Evolutionary conservation across 2,797 vertebrate species (phyloP), one percentile per base, ranked within the genome.

Genomic region (Cryptoblepharus egeriae): DNA sequence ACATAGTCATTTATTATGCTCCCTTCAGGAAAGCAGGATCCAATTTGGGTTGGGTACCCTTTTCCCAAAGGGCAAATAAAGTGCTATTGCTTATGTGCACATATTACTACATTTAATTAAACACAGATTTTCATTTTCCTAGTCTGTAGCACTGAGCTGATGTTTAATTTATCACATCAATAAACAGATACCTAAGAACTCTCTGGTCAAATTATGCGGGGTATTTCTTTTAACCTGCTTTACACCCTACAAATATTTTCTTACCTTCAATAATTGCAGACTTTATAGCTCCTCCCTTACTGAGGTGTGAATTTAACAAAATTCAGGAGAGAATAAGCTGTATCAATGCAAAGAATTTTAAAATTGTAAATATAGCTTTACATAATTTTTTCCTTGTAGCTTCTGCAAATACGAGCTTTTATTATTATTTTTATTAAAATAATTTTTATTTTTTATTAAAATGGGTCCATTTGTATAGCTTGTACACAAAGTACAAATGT

Each of bases 401-500:
- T 1, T 73, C 68, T 88, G 10, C 30, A 80, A 57, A n/a, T 63
- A 16, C n/a, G n/a, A n/a, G n/a, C n/a, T n/a, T n/a, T n/a, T n/a
- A n/a, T n/a, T n/a, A n/a, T n/a, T n/a, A n/a, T 49, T 55, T 55
- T 55, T 55, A 13, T 55, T 55, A 55, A 55, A 13, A 13, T n/a
- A n/a, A 52, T 52, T 52, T 52, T 13, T 52, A 52, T 49, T 55
- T 67, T 16, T 16, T 26, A 55, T 22, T 52, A 77, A 68, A 18
- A 10, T 61, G 8, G 35, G 67, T 73, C 65, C 82, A 73, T 88
- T 90, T 91, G 82, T 55, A 69, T 22, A 32, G 68, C n/a, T 91
- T 79, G 64, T 88, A 86, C 82, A 91, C 71, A 89, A 82, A 91
- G 63, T 88, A 39, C 42, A 79, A 86, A 61, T 4, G 72, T 76